These are phyloP conservation scores for Thalassaphorura encarpata DNA, from an alignment of 1,140 invertebrate genomes.

Conservation along the genomic window DNA sequence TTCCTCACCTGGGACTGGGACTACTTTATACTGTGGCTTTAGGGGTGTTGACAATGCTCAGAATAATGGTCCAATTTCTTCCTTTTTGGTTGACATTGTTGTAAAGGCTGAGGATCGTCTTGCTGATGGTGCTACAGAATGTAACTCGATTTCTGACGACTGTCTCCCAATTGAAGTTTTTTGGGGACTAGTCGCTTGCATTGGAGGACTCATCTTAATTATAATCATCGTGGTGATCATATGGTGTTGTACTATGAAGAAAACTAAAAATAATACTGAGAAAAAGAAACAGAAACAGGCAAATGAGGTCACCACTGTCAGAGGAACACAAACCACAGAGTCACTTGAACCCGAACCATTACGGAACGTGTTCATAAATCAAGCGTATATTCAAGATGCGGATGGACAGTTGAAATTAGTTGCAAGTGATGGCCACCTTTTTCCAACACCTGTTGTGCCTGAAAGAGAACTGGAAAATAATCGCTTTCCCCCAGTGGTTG, in stretches of 20 bases:
- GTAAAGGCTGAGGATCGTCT: background rate
- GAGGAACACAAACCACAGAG: background rate
- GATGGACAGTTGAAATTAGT: conserved; percentile 29
- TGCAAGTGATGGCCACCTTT: background rate
- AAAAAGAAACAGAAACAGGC: conserved; percentile 1
- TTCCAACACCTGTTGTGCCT: too few species aligned
- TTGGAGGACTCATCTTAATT: conserved; percentile 5
- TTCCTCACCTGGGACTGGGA: background rate
- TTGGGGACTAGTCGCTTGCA: conserved; percentile 21
- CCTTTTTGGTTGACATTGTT: background rate
- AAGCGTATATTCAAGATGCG: conserved; percentile 27
- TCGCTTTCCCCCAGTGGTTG: background rate
- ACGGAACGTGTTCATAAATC: conserved; percentile 33
- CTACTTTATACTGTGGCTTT: conserved; percentile 5
- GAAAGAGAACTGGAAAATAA: background rate
- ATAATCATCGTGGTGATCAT: conserved; percentile 7
- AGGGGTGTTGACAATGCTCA: conserved; percentile 5
- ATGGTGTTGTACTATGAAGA: background rate
- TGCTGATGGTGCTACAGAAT: conserved; percentile 4
- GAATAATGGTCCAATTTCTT: conserved; percentile 8
- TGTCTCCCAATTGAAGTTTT: conserved; percentile 18
- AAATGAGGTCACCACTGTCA: background rate
- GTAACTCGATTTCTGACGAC: conserved; percentile 13
- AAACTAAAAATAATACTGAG: background rate
- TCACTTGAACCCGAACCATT: conserved; percentile 13